A percentile compares a stretch with the other conserved stretches of the same genome.
Conservation (phyloP, 2,888 invertebrate species). For the Leptinotarsa juncta region DNA sequence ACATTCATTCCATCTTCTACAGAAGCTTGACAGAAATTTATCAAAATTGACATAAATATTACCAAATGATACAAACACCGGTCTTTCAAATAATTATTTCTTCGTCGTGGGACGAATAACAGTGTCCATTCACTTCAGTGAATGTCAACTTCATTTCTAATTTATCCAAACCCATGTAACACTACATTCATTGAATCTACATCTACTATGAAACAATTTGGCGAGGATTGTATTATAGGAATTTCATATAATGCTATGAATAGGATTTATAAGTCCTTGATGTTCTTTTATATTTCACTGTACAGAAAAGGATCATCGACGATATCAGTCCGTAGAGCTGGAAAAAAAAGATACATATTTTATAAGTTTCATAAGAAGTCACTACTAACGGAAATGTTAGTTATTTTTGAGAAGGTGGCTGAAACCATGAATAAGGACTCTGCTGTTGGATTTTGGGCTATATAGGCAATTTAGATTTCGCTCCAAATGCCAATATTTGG, state of each 20-base stretch:
- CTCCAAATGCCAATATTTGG: too few relatives aligned
- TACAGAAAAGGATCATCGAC: conserved; percentile 81
- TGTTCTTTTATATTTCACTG: conserved; percentile 75
- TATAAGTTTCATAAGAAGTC: conserved; percentile 19
- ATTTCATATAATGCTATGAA: conserved; percentile 33
- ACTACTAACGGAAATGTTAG: neutral
- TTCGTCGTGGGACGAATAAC: neutral
- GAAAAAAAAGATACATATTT: conserved; percentile 55
- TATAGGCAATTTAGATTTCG: too few relatives aligned
- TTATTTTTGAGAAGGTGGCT: too few relatives aligned
- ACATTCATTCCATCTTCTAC: too few relatives aligned
- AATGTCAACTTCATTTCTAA: neutral
- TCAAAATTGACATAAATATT: too few relatives aligned
- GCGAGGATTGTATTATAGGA: neutral
- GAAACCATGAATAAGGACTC: too few relatives aligned
- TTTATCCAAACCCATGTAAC: neutral
- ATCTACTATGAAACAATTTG: neutral
- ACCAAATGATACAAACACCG: neutral
- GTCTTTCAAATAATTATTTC: neutral
- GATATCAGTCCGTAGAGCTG: conserved; percentile 80
- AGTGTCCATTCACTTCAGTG: neutral
- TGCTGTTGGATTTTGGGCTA: too few relatives aligned
- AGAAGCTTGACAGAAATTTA: too few relatives aligned
- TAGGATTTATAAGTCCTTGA: conserved; percentile 80
- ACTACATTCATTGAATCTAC: neutral